Base-by-base conservation (phyloP, 2,888 invertebrate species). In the Pachycephus smyrnensis region DNA sequence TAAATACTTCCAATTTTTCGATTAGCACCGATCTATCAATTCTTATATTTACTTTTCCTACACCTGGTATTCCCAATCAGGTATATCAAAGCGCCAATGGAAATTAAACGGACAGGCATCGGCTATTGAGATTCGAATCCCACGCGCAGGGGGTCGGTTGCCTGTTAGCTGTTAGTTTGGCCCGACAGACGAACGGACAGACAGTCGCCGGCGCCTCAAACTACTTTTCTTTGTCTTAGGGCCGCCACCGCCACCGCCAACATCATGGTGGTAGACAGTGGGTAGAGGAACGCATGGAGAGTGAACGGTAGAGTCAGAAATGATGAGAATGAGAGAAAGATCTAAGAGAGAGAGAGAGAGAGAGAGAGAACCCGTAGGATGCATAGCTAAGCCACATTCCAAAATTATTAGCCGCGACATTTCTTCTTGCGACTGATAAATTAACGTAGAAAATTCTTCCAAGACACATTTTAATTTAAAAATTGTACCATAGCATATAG, bases 201-300 rank as follows among this genome's bases (percentile, higher is more conserved):
- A 84, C 84, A 82, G 86, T 84, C 84, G 82, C 82, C 84, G 86
- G 87, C 86, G 86, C 87, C 86, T 85, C 81, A 83, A 82, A 85
- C 87, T 86, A 84, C 86, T 86, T 86, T 83, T 85, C 86, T 86
- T 86, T 86, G 86, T 87, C 87, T 87, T 86, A 82, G 80, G 82
- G 80, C 77, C 78, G 80, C 80, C 81, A 82, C 84, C 85, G 83
- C 82, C 82, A 80, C 74, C 74, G 74, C 71, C 71, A 71, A 30
- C 31, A 32, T 71, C 71, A 11, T 31, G 71, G 71, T 33, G 71
- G 31, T 55, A 55, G 55, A 55, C 55, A 23, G 55, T 55, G 55
- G 55, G 55, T 55, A 55, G 55, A 55, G 55, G 23, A 55, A 55
- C 55, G 55, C 55, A 55, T 55, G 55, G 55, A 55, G 55, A 55